Evolutionary conservation across 2,797 vertebrate genomes (phyloP), one percentile per base, ranked within the genome.

Genomic region (Lindbergichthys nudifrons): DNA sequence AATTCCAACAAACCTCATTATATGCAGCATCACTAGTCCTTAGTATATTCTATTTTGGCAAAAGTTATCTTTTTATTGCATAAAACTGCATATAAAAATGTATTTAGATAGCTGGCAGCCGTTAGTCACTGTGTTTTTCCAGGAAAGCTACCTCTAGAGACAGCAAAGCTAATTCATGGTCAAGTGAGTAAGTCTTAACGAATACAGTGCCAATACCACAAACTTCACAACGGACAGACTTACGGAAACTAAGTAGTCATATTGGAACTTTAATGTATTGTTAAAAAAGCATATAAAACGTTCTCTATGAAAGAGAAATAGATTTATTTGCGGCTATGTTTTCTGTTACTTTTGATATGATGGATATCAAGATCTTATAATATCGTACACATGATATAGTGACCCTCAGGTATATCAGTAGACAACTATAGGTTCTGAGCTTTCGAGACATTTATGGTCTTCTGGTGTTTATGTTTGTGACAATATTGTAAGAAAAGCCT

Each of bases 61-160:
- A 66, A 61, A 47, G 43, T 57, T 71, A 60, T 47, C 67, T 11
- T 65, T 59, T 75, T 72, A 74, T 57, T 21, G 61, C 21, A 57
- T 81, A 48, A 71, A 30, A 63, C 18, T 70, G 18, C 47, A 58
- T 3, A 41, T 23, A 10, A 5, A 77, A 81, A 83, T 54, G 50
- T 32, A 59, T 58, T 72, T 51, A 70, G 57, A 52, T 79, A 41
- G 77, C 46, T 62, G 75, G 75, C 45, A 69, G 69, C 23, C 1
- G 3, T 81, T 84, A 74, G 67, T 82, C 73, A 79, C 53, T 65
- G 59, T 77, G 12, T 77, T 81, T 21, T 82, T 74, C 32, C 72
- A 65, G 62, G 32, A 36, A 36, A 9, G 32, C 32, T 41, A 79
- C 18, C 30, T 78, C 62, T 21, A n/a, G 65, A 59, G 61, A 77